Evolutionary conservation across 2,888 invertebrate species (phyloP).

Genomic region (Erannis defoliaria): DNA sequence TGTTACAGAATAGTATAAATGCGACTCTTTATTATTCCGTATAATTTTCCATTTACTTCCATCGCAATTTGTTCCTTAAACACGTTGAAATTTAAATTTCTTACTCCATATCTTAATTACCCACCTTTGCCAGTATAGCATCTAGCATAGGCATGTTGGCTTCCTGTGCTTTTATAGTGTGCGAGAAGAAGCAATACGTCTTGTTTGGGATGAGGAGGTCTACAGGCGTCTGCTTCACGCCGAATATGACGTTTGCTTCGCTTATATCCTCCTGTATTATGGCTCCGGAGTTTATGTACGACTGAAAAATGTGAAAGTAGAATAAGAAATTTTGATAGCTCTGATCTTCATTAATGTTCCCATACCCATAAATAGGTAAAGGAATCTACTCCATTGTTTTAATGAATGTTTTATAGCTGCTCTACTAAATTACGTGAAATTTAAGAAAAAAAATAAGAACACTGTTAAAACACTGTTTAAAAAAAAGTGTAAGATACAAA

Average conservation of each 20-base stretch:
- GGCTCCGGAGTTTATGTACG: constrained; percentile 97
- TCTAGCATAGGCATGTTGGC: constrained; percentile 99
- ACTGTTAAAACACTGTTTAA: too few relatives aligned
- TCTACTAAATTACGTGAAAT: too few relatives aligned
- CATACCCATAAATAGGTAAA: too few relatives aligned
- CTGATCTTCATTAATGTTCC: too few relatives aligned
- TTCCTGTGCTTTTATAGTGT: constrained; percentile 99
- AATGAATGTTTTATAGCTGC: too few relatives aligned
- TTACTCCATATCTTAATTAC: neutral
- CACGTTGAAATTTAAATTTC: neutral
- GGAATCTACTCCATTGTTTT: too few relatives aligned
- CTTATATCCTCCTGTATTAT: constrained; percentile 98
- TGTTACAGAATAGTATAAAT: too few relatives aligned
- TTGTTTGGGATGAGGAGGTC: constrained; percentile 97
- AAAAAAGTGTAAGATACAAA: too few relatives aligned
- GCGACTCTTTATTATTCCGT: too few relatives aligned
- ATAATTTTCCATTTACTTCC: too few relatives aligned
- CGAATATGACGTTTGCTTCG: constrained; percentile 98
- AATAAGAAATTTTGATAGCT: neutral
- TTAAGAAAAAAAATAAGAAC: too few relatives aligned
- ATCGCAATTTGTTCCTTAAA: too few relatives aligned
- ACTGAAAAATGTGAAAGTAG: constrained; percentile 77
- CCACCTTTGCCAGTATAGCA: constrained; percentile 95
- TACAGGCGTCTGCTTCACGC: constrained; percentile 98
- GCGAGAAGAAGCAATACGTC: constrained; percentile 99